Conservation (phyloP, 2,888 invertebrate genomes). For the Arrhopalites spinosus region DNA sequence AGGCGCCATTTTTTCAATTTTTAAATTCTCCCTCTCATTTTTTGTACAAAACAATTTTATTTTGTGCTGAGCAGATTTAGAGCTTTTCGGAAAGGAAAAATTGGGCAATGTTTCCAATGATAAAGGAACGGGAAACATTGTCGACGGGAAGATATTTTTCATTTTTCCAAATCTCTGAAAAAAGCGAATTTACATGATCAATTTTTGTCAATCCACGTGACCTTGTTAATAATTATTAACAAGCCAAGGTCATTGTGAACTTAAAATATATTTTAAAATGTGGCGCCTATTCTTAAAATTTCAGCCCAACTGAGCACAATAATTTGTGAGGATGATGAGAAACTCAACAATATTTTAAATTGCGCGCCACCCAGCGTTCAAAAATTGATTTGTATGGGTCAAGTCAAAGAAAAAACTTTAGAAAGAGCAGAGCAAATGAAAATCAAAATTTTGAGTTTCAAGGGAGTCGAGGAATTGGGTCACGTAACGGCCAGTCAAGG, state of each 20-base stretch:
- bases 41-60: too few species aligned
- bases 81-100: too few species aligned
- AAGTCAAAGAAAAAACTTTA: conserved; percentile 76
- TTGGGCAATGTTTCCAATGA: too few species aligned
- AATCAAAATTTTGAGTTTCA: conserved; percentile 79
- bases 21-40: too few species aligned
- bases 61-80: too few species aligned
- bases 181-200: not conserved
- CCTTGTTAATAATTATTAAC: too few species aligned
- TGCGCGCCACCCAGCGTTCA: conserved; percentile 80
- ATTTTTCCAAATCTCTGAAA: too few species aligned
- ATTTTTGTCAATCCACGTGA: not conserved
- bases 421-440: conserved; percentile 81
- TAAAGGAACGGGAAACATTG: too few species aligned
- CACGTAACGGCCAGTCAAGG: conserved; percentile 55
- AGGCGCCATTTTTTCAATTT: conserved; percentile 25
- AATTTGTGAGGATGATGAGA: conserved; percentile 86
- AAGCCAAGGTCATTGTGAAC: too few species aligned
- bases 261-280: not conserved
- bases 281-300: not conserved
- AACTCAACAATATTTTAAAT: conserved; percentile 83
- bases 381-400: conserved; percentile 80
- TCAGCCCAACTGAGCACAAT: conserved; percentile 83
- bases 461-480: conserved; percentile 82
- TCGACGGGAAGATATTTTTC: not conserved